These are phyloP conservation scores for Myripristis jacobus DNA, from an alignment of 2,797 vertebrate species.

Conservation along the genomic window DNA sequence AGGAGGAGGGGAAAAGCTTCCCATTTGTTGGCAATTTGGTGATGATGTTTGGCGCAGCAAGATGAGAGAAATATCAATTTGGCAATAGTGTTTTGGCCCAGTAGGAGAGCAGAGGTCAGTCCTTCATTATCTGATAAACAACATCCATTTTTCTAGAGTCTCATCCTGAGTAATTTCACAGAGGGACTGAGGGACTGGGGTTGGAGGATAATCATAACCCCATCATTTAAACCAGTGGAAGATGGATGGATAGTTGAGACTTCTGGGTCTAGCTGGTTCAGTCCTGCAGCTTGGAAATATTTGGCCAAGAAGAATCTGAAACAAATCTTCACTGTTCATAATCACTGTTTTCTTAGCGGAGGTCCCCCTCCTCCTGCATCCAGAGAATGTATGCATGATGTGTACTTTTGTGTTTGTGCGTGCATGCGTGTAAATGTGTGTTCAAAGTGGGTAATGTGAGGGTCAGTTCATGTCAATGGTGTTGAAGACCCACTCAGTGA, in stretches of 20 bases:
- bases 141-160: conserved; percentile 28
- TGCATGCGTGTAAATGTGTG: background rate
- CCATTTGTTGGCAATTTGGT: conserved; percentile 34
- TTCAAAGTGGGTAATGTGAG: conserved; percentile 3
- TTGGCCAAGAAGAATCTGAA: background rate
- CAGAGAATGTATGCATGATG: conserved; percentile 38
- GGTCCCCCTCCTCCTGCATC: conserved; percentile 16
- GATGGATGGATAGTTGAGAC: conserved; percentile 7
- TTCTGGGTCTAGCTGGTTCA: conserved; percentile 3
- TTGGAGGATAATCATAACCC: background rate
- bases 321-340: conserved; percentile 14
- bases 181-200: conserved; percentile 18
- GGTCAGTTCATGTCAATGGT: conserved; percentile 98
- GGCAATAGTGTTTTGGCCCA: conserved; percentile 1
- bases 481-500: conserved; percentile 99
- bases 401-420: conserved; percentile 10
- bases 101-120: conserved; percentile 26
- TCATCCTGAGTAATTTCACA: conserved; percentile 55
- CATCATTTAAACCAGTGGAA: conserved; percentile 44
- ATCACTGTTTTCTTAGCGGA: background rate
- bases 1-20: background rate
- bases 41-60: conserved; percentile 32
- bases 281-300: background rate
- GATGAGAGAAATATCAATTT: conserved; percentile 28
- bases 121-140: conserved; percentile 28